Conservation (phyloP, 2,113 vertebrate species). For the Strigops habroptila region DNA sequence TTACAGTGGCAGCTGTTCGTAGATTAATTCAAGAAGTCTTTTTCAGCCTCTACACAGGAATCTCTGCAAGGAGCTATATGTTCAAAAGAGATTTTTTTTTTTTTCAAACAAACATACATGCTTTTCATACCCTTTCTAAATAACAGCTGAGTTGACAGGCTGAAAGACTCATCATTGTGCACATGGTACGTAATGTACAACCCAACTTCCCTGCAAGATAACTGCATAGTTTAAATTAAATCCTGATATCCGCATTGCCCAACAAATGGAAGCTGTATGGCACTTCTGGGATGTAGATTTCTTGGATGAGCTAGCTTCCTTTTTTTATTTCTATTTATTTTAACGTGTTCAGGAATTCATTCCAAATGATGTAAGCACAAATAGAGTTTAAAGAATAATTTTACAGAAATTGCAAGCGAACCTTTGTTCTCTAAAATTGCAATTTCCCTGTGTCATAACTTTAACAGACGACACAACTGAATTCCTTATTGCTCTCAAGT, state of each 20-base stretch:
- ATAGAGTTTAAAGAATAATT: background rate
- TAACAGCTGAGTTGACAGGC: constrained; percentile 67
- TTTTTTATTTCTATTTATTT: background rate
- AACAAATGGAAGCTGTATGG: constrained; percentile 7
- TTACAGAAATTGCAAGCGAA: background rate
- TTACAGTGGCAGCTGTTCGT: constrained; percentile 59
- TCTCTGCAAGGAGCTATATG: constrained; percentile 34
- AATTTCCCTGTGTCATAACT: background rate
- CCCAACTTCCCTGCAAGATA: constrained; percentile 31
- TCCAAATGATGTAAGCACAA: background rate
- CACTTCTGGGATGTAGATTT: background rate
- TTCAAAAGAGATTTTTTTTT: constrained; percentile 46
- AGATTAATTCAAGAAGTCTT: constrained; percentile 44
- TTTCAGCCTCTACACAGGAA: constrained; percentile 36
- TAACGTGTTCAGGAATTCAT: background rate
- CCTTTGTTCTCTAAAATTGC: background rate
- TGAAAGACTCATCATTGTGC: constrained; percentile 59
- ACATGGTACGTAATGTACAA: constrained; percentile 43
- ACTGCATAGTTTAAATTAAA: constrained; percentile 23
- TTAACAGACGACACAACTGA: background rate
- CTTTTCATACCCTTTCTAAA: constrained; percentile 59
- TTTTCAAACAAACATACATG: constrained; percentile 37
- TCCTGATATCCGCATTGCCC: background rate
- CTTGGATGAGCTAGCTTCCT: background rate
- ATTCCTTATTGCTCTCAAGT: background rate